Conservation (phyloP, 2,113 vertebrate species). For the Bubo bubo region DNA sequence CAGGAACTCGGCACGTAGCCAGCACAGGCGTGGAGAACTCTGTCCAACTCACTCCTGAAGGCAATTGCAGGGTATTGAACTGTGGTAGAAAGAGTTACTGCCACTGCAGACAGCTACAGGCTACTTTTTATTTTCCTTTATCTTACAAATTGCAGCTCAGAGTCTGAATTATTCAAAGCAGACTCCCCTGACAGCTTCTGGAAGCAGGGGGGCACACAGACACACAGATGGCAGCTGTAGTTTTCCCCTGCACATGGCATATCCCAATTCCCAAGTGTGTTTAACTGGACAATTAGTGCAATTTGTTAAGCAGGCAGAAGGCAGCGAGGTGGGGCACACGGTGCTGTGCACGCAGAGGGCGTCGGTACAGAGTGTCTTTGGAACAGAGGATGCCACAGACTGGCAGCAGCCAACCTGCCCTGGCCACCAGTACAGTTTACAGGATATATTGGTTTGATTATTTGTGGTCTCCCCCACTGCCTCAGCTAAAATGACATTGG, state of each 20-base stretch:
- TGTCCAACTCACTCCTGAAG: neutral
- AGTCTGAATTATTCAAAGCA: constrained; percentile 45
- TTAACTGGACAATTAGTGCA: neutral
- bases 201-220: neutral
- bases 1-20: accelerated
- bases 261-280: neutral
- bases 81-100: neutral
- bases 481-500: neutral
- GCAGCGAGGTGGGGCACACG: neutral
- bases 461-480: neutral
- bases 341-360: neutral
- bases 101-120: neutral
- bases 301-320: constrained; percentile 9
- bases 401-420: neutral
- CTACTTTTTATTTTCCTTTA: neutral
- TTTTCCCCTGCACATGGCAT: neutral
- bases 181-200: neutral
- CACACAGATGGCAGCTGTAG: neutral
- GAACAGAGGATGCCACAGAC: neutral
- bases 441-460: accelerated
- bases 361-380: neutral
- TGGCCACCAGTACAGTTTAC: accelerated
- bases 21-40: neutral
- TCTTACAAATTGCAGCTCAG: neutral
- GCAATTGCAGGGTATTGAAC: neutral